Evolutionary conservation across 2,797 vertebrate genomes (phyloP), one percentile per base, ranked within the genome.

Genomic region (Eurystomus glaucurus): DNA sequence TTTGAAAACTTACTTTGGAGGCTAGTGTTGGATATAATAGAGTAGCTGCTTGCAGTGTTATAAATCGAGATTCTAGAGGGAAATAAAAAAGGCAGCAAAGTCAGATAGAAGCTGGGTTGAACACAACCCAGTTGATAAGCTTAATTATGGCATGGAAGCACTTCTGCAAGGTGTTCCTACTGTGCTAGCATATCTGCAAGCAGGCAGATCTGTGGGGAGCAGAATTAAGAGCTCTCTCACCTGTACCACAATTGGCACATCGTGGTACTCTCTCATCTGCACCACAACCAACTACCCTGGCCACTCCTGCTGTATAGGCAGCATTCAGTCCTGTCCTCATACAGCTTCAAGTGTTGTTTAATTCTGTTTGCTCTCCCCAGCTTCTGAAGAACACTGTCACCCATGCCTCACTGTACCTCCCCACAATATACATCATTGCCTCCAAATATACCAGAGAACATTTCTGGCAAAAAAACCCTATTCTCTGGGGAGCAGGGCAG

Each of bases 371-470:
- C 66, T 85, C 33, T 58, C 13, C 14, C 5, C 17, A 77, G 3
- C 28, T 68, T 90, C 46, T 4, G 2, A 76, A 41, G 5, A 57
- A 14, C 39, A 48, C 19, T n/a, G 15, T 71, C n/a, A 76, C 37
- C 48, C 46, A n/a, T 1, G 1, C 7, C 39, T 17, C 1, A 2
- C 33, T 76, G 50, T 33, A 62, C 29, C 9, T 81, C 52, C 37
- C 71, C 75, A 71, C 1, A 0, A 43, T 25, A 55, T 1, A n/a
- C 20, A 45, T 45, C 11, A 33, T 10, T 1, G 1, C 39, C 17
- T 55, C 31, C 3, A 1, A 84, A 35, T 35, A 35, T 35, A 54
- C 10, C 4, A 3, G 60, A 62, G 22, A 81, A 82, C 1, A 7
- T 65, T 79, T 82, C 52, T 81, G 52, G 28, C 6, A 82, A 84